phyloP scores from a whole-genome alignment of 92 coral and sea anemone species.

The Zoanthus gigantus region DNA sequence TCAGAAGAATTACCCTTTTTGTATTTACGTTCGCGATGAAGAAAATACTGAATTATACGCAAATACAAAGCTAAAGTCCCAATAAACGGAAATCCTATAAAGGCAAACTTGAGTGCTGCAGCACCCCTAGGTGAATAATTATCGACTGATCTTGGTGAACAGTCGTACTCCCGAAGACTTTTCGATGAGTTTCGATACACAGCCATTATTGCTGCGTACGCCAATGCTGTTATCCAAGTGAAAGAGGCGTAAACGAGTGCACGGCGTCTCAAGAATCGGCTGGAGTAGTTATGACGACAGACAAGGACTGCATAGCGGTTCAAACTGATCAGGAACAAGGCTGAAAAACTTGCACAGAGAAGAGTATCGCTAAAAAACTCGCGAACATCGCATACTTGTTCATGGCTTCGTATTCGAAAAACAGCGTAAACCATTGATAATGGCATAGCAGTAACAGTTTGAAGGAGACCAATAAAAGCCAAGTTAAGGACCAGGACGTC shows the following conservation, averaged over 20 bases:
- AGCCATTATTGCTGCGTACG: constrained; percentile 63
- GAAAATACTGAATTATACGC: constrained; percentile 53
- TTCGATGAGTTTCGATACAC: constrained; percentile 29
- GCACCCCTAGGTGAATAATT: constrained; percentile 59
- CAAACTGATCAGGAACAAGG: constrained; percentile 66
- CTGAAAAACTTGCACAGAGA: constrained; percentile 62
- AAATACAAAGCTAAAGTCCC: constrained; percentile 59
- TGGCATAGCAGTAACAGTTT: constrained; percentile 58
- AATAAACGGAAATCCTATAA: constrained; percentile 68
- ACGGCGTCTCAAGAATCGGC: constrained; percentile 57
- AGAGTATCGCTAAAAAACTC: constrained; percentile 66
- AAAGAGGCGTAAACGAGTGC: constrained; percentile 28
- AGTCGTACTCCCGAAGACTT: constrained; percentile 56
- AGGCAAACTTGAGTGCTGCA: constrained; percentile 71
- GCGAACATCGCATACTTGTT: constrained; percentile 48
- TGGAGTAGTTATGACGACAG: constrained; percentile 50
- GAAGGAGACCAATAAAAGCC: constrained; percentile 62
- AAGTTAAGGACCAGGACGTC: constrained; percentile 70
- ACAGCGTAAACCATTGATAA: constrained; percentile 34
- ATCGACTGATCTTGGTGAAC: constrained; percentile 30
- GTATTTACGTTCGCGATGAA: constrained; percentile 53
- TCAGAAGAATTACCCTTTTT: constrained; percentile 59
- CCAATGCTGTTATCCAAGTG: constrained; percentile 63
- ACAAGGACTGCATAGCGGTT: constrained; percentile 74
- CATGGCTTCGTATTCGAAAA: constrained; percentile 10